phyloP scores from a whole-genome alignment of 2,888 invertebrate species.

The Phalangium opilio region DNA sequence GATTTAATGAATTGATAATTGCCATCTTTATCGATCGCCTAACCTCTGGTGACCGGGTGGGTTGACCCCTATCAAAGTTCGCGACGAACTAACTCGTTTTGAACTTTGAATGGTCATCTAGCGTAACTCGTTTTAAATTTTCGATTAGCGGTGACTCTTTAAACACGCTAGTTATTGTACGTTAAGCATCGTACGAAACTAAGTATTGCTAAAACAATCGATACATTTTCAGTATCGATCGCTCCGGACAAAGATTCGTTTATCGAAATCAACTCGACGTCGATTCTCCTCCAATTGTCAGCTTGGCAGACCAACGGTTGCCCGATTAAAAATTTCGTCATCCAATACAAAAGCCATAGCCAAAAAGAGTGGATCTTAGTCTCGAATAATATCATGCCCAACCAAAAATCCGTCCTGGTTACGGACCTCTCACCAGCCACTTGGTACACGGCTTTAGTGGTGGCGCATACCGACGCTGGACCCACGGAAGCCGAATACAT shows the following conservation, averaged over 20 bases:
- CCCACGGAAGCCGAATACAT: conserved; percentile 31
- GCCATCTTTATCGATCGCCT: too few species aligned
- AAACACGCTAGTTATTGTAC: too few species aligned
- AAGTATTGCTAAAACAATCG: too few species aligned
- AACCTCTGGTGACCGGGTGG: too few species aligned
- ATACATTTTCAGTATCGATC: conserved; percentile 12
- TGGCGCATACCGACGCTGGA: conserved; percentile 33
- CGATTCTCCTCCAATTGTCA: conserved; percentile 14
- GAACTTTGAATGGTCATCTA: too few species aligned
- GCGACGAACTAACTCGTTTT: too few species aligned
- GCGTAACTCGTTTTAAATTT: too few species aligned
- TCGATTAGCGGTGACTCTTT: too few species aligned
- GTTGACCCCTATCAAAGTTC: too few species aligned
- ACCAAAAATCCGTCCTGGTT: conserved; percentile 18
- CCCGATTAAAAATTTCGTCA: conserved; percentile 17
- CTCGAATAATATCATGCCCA: conserved; percentile 16
- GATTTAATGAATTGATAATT: too few species aligned
- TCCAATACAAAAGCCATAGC: conserved; percentile 17
- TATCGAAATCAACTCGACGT: conserved; percentile 17
- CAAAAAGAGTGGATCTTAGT: conserved; percentile 15
- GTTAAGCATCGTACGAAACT: too few species aligned
- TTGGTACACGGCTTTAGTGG: conserved; percentile 32
- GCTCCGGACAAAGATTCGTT: conserved; percentile 16
- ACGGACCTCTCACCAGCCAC: conserved; percentile 30
- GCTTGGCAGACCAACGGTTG: conserved; percentile 19